Percentiles rank a stretch among this genome's conserved stretches.
phyloP scores from a whole-genome alignment of 2,797 vertebrate genomes.

The Allobates femoralis region DNA sequence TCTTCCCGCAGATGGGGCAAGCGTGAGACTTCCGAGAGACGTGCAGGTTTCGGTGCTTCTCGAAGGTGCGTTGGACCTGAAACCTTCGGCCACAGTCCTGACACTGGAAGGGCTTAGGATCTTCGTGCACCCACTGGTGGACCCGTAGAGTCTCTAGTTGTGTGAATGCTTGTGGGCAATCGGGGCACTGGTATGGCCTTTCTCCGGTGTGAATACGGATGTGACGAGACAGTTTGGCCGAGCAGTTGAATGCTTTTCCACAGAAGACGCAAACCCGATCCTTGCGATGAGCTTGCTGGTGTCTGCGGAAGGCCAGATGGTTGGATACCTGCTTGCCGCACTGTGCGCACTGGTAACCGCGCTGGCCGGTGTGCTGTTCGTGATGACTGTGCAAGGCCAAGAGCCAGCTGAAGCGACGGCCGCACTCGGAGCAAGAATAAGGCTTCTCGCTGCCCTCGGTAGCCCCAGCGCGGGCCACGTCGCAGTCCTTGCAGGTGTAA shows the following conservation, averaged over 20 bases:
- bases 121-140: slow-evolving; percentile 76
- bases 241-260: slow-evolving; percentile 79
- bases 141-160: slow-evolving; percentile 79
- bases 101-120: slow-evolving; percentile 75
- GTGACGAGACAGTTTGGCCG: slow-evolving; percentile 81
- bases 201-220: slow-evolving; percentile 83
- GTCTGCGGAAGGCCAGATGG: slow-evolving; percentile 78
- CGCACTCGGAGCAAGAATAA: slow-evolving; percentile 39
- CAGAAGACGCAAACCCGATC: slow-evolving; percentile 77
- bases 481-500: slow-evolving; percentile 26
- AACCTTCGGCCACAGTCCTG: slow-evolving; percentile 74
- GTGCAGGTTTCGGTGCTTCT: slow-evolving; percentile 68
- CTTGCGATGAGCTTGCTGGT: slow-evolving; percentile 72
- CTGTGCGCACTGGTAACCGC: slow-evolving; percentile 66
- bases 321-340: slow-evolving; percentile 75
- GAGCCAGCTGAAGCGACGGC: slow-evolving; percentile 57
- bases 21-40: slow-evolving; percentile 69
- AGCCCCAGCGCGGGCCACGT: slow-evolving; percentile 21
- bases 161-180: slow-evolving; percentile 81
- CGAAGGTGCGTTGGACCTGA: slow-evolving; percentile 71
- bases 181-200: slow-evolving; percentile 79
- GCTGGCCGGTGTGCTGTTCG: slow-evolving; percentile 48
- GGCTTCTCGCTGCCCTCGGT: slow-evolving; percentile 45
- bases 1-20: slow-evolving; percentile 75
- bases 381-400: slow-evolving; percentile 52